These are phyloP conservation scores for Drusus annulatus DNA, from an alignment of 1,140 invertebrate species.

Conservation along the genomic window DNA sequence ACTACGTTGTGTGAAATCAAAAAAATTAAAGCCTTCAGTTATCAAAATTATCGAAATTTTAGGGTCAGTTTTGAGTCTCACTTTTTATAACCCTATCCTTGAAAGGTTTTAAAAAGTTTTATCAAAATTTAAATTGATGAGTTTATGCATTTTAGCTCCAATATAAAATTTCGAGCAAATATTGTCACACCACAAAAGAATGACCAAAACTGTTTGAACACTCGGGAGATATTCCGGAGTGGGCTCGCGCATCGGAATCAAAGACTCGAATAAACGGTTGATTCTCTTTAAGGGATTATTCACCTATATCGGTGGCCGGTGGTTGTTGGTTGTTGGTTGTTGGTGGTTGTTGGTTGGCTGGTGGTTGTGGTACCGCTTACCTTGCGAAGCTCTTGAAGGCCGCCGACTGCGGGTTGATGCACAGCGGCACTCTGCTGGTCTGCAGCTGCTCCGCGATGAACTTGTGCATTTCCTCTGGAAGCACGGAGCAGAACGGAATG, in stretches of 20 bases:
- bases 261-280: constrained; percentile 41
- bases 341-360: constrained; percentile 62
- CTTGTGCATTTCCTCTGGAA: constrained; percentile 97
- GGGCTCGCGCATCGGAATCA: constrained; percentile 29
- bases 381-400: constrained; percentile 99
- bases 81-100: too few relatives aligned
- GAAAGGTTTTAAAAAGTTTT: too few relatives aligned
- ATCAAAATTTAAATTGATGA: background rate
- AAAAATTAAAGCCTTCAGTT: too few relatives aligned
- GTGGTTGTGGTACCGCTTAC: constrained; percentile 77
- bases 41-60: too few relatives aligned
- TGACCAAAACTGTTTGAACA: constrained; percentile 9
- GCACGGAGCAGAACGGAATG: constrained; percentile 60
- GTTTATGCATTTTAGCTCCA: background rate
- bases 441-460: constrained; percentile 97
- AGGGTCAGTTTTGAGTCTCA: too few relatives aligned
- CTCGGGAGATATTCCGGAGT: background rate
- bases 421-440: constrained; percentile 94
- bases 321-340: constrained; percentile 56
- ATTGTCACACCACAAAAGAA: constrained; percentile 6
- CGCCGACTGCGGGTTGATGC: constrained; percentile 99
- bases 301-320: constrained; percentile 62
- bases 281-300: constrained; percentile 58
- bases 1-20: too few relatives aligned
- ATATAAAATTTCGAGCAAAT: background rate